Percentiles rank a stretch among this genome's conserved stretches.
Evolutionary conservation across 2,888 invertebrate species (phyloP).

Genomic region (Tinea pellionella): DNA sequence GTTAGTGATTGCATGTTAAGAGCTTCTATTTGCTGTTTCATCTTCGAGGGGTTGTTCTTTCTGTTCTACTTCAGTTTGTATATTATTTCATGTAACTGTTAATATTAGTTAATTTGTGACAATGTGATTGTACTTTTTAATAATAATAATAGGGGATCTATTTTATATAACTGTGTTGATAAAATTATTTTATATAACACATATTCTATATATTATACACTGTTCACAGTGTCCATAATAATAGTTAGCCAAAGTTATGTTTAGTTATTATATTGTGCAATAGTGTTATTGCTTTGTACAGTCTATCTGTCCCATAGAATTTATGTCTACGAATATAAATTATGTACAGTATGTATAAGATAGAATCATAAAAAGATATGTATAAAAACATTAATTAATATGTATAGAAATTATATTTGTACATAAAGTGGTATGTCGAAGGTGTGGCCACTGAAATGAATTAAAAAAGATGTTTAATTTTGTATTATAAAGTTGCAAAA

Average conservation of each 20-base stretch:
- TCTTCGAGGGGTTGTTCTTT: neutral
- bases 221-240: neutral
- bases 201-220: neutral
- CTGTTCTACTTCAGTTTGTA: neutral
- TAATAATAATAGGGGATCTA: neutral
- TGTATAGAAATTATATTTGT: conserved; percentile 36
- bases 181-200: neutral
- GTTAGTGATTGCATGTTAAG: neutral
- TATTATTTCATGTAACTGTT: neutral
- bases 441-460: neutral
- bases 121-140: neutral
- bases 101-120: neutral
- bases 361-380: conserved; percentile 39
- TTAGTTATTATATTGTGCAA: conserved; percentile 61
- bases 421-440: neutral
- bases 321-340: conserved; percentile 35
- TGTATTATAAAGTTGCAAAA: neutral
- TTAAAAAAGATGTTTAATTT: neutral
- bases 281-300: conserved; percentile 64
- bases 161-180: neutral
- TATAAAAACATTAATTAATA: conserved; percentile 42
- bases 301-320: conserved; percentile 41
- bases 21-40: neutral
- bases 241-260: conserved; percentile 59
- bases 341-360: conserved; percentile 61